Percentiles rank a stretch among this genome's conserved stretches.
phyloP scores from a whole-genome alignment of 2,113 vertebrate species.

The sheep (Ovis aries) region DNA sequence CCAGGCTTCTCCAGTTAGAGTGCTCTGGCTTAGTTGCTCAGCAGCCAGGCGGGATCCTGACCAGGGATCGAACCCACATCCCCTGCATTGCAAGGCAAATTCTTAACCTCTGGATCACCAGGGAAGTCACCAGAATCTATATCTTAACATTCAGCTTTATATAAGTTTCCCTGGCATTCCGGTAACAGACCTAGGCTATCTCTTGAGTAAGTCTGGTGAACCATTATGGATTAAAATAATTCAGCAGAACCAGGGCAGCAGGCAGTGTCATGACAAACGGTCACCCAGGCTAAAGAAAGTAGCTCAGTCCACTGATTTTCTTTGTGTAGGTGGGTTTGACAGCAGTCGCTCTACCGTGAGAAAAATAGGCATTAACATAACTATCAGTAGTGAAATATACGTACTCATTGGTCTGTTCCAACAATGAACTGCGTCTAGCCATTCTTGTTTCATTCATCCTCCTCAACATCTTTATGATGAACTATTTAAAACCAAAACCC shows the following conservation, averaged over 20 bases:
- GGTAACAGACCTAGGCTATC: neutral
- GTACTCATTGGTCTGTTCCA: neutral
- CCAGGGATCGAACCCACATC: neutral
- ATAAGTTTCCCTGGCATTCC: neutral
- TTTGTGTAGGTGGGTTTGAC: neutral
- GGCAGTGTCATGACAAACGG: neutral
- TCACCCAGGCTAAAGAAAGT: neutral
- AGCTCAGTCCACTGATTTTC: neutral
- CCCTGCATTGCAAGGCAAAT: neutral
- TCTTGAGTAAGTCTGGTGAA: neutral
- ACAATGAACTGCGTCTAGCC: accelerated
- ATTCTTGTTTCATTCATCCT: accelerated
- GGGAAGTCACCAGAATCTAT: neutral
- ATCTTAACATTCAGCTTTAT: no score
- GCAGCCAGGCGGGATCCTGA: neutral
- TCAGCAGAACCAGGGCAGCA: neutral
- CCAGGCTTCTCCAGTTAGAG: neutral
- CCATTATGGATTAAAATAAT: neutral
- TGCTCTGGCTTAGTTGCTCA: neutral
- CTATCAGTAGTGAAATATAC: neutral
- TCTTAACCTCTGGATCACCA: neutral
- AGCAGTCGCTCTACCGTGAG: accelerated
- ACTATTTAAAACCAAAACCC: neutral
- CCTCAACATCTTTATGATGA: neutral
- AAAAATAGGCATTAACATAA: neutral